These are phyloP conservation scores for Zaprionus ornatus DNA, from an alignment of 1,140 invertebrate genomes.

Conservation along the genomic window DNA sequence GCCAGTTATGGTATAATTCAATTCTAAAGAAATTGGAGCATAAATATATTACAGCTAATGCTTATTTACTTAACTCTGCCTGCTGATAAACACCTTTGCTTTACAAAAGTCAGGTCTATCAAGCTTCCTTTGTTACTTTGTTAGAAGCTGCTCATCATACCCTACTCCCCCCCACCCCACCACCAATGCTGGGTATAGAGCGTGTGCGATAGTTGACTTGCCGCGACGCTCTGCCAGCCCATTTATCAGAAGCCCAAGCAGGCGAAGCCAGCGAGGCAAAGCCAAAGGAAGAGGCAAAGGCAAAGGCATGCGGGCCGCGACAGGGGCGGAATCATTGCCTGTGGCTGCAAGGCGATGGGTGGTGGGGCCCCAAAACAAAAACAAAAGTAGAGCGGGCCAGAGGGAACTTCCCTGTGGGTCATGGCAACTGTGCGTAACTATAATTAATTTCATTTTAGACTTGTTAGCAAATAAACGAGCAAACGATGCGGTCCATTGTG, in stretches of 20 bases:
- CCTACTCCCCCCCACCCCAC: neutral
- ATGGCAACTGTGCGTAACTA: slow-evolving; percentile 75
- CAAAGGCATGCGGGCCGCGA: slow-evolving; percentile 3
- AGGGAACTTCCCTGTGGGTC: slow-evolving; percentile 25
- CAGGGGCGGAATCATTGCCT: neutral
- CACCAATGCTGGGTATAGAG: neutral
- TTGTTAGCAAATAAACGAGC: slow-evolving; percentile 81
- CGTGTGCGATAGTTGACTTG: slow-evolving; percentile 37
- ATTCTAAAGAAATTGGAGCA: no score
- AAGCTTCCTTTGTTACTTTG: neutral
- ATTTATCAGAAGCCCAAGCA: slow-evolving; percentile 28
- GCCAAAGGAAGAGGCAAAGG: neutral
- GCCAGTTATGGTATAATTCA: no score
- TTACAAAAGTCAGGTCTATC: no score
- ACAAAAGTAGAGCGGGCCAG: neutral
- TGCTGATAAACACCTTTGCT: no score
- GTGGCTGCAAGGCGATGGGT: neutral
- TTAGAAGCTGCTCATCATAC: neutral
- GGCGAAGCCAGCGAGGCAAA: neutral
- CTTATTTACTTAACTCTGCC: no score
- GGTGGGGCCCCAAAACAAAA: neutral
- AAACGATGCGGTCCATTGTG: slow-evolving; percentile 73
- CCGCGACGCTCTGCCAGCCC: slow-evolving; percentile 15
- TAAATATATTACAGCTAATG: no score
- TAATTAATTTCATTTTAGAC: slow-evolving; percentile 82